Evolutionary conservation across 2,113 vertebrate genomes (phyloP).

Genomic region (Edolisoma coerulescens): DNA sequence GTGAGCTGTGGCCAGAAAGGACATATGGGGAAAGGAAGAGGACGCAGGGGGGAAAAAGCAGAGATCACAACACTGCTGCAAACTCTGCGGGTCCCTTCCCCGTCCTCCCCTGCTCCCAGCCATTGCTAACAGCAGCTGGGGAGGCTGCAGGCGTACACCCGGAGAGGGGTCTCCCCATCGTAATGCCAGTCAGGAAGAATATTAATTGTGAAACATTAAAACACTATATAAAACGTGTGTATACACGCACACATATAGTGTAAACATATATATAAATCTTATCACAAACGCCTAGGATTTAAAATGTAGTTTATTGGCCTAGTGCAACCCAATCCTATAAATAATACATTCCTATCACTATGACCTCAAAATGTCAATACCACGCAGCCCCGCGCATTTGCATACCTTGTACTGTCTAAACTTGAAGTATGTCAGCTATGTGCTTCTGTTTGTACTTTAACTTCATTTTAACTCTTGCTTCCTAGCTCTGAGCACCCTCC

Average conservation of each 20-base stretch:
- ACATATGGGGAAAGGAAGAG: background rate
- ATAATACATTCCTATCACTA: conserved; percentile 73
- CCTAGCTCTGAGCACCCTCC: background rate
- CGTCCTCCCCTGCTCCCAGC: background rate
- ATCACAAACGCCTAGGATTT: conserved; percentile 1
- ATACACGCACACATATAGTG: background rate
- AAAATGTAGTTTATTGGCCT: conserved; percentile 55
- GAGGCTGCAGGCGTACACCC: background rate
- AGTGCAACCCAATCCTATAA: conserved; percentile 62
- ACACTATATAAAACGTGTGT: background rate
- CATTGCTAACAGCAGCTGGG: background rate
- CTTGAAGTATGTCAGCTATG: conserved; percentile 69
- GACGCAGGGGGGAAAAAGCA: background rate
- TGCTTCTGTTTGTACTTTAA: conserved; percentile 65
- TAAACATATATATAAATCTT: background rate
- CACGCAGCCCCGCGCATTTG: conserved; percentile 17
- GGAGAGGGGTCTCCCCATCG: rapidly evolving
- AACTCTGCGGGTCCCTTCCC: background rate
- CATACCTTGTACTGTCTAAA: conserved; percentile 67
- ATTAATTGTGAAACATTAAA: background rate
- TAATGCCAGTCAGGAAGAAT: background rate
- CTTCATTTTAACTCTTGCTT: conserved; percentile 48
- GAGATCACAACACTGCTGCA: background rate
- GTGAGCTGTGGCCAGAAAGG: background rate
- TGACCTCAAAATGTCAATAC: conserved; percentile 74